Evolutionary conservation across 2,113 vertebrate genomes (phyloP).

Genomic region (Neogale vison): DNA sequence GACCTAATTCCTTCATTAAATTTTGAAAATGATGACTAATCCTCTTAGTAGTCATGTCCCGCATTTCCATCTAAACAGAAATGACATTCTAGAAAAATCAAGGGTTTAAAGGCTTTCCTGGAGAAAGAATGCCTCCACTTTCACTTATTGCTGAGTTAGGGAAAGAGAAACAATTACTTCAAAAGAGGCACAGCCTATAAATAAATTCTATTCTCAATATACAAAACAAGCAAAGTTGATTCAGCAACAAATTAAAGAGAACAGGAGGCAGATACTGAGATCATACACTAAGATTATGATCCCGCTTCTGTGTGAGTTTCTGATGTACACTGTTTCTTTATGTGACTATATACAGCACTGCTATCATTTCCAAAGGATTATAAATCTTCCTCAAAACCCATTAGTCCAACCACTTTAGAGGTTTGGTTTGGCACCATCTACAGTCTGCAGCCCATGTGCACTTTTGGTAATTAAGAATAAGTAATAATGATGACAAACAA

Average conservation of each 20-base stretch:
- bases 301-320: neutral
- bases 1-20: conserved; percentile 59
- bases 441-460: neutral
- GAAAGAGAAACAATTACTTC: neutral
- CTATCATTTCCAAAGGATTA: conserved; percentile 23
- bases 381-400: conserved; percentile 35
- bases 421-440: neutral
- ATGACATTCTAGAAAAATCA: conserved; percentile 27
- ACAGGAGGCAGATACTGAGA: neutral
- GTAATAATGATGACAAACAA: conserved; percentile 8
- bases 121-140: neutral
- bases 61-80: conserved; percentile 18
- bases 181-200: neutral
- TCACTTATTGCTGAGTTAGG: neutral
- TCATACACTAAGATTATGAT: neutral
- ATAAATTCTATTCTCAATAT: neutral
- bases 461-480: conserved; percentile 46
- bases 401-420: conserved; percentile 28
- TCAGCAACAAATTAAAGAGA: neutral
- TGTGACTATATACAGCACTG: neutral
- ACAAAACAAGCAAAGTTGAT: neutral
- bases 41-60: conserved; percentile 18
- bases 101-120: neutral
- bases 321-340: neutral
- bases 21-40: conserved; percentile 41